Conservation (phyloP, 2,888 invertebrate species). For the Siphlonurus alternatus region DNA sequence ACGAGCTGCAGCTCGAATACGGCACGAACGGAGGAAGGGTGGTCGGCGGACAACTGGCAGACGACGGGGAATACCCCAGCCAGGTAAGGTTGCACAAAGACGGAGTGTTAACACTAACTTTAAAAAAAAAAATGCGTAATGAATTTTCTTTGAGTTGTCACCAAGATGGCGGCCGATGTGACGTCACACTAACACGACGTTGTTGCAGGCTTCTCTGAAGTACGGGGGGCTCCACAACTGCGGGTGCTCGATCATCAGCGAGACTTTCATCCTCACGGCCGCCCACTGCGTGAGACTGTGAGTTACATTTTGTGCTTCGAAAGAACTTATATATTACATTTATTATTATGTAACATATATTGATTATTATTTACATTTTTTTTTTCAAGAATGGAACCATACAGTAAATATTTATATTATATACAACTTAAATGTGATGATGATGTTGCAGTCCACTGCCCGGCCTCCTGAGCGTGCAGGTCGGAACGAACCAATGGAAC, state of each 20-base stretch:
- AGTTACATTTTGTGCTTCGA: not conserved
- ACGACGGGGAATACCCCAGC: not conserved
- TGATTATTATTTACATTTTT: no score
- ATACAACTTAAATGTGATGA: no score
- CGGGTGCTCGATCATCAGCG: not conserved
- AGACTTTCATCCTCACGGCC: not conserved
- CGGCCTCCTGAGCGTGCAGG: not conserved
- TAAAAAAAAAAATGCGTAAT: no score
- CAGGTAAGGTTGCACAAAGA: not conserved
- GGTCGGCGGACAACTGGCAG: not conserved
- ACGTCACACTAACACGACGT: no score
- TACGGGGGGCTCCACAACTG: not conserved
- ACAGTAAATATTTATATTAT: no score
- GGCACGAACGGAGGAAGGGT: no score
- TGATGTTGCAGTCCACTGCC: not conserved
- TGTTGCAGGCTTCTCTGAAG: not conserved
- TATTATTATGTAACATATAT: no score
- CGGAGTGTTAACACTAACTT: not conserved
- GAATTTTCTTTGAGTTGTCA: no score
- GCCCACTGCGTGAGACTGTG: not conserved
- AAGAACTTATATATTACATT: no score
- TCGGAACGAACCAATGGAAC: not conserved
- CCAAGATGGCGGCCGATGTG: no score
- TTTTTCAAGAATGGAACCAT: no score
- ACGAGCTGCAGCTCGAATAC: no score